Evolutionary conservation across 2,797 vertebrate genomes (phyloP), one percentile per base, ranked within the genome.

Genomic region (Miichthys miiuy): DNA sequence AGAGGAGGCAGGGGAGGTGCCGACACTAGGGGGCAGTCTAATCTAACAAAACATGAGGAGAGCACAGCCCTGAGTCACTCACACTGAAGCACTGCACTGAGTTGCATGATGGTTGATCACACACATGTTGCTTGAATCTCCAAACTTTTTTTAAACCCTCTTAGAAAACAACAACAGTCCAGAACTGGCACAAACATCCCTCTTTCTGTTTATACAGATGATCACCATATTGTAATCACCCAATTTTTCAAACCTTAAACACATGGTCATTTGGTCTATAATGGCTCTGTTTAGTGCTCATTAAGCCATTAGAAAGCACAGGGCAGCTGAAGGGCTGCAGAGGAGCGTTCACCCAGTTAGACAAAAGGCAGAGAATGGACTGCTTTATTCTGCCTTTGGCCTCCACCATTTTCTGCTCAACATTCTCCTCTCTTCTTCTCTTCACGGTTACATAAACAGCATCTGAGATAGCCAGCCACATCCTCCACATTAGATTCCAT

Each of bases 1-100:
- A 55, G 52, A 50, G 46, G 34, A 69, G 42, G 10, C 12, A 14
- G 42, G 42, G 42, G 42, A 42, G 12, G 18, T 0, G 3, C 11
- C 10, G 66, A 13, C 93, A 91, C 90, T 77, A 92, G 92, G 91
- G 88, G 93, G 90, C 92, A 90, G 83, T 91, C 88, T 83, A 87
- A 92, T 71, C 34, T 38, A 38, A 93, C 90, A 89, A 70, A 84
- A 34, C 80, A 89, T 86, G 60, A 13, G 27, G 16, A 20, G 16
- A 7, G 14, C 1, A 0, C 0, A 1, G 12, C 10, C 67, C 51
- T 68, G 68, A 72, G n/a, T 79, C 77, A 61, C 13, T 58, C 5
- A 0, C 60, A 57, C 55, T 41, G 4, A 5, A 18, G 50, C 27
- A 21, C n/a, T 51, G 48, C 10, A 30, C 42, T 69, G 34, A 71